A percentile compares a stretch with the other conserved stretches of the same genome.
These are phyloP conservation scores for Monochamus alternatus DNA, from an alignment of 2,888 invertebrate genomes.

Conservation along the genomic window DNA sequence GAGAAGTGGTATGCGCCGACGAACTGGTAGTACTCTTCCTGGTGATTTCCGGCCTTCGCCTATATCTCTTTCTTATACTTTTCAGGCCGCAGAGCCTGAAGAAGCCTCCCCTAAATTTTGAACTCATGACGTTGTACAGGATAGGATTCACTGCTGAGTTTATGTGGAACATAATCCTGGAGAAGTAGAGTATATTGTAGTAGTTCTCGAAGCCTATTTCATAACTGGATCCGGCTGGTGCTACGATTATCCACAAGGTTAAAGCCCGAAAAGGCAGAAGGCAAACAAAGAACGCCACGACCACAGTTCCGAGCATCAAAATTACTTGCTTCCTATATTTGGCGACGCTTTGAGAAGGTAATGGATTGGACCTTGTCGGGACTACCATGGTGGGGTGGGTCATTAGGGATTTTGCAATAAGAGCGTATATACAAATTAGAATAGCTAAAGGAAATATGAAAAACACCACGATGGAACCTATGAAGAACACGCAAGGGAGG, in stretches of 20 bases:
- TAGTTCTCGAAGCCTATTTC: constrained; percentile 83
- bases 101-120: constrained; percentile 90
- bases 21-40: constrained; percentile 75
- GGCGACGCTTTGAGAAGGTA: constrained; percentile 74
- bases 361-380: constrained; percentile 73
- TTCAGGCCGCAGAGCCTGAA: constrained; percentile 76
- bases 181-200: constrained; percentile 88
- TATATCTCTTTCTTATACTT: constrained; percentile 66
- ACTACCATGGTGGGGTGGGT: constrained; percentile 81
- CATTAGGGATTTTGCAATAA: constrained; percentile 90
- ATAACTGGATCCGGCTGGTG: constrained; percentile 77
- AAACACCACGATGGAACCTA: constrained; percentile 86
- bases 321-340: constrained; percentile 88
- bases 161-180: constrained; percentile 89
- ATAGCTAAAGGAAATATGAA: constrained; percentile 89
- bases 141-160: constrained; percentile 95
- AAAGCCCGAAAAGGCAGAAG: constrained; percentile 91
- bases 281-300: constrained; percentile 92
- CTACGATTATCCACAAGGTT: constrained; percentile 89
- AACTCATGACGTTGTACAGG: constrained; percentile 92
- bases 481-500: constrained; percentile 87
- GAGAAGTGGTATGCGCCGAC: constrained; percentile 78
- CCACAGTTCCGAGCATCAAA: constrained; percentile 91
- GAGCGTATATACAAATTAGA: constrained; percentile 86
- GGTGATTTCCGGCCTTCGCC: constrained; percentile 72